Percentiles rank a stretch among this genome's conserved stretches.
These are phyloP conservation scores for Nasonia longicornis DNA, from an alignment of 1,140 invertebrate species.

Conservation along the genomic window DNA sequence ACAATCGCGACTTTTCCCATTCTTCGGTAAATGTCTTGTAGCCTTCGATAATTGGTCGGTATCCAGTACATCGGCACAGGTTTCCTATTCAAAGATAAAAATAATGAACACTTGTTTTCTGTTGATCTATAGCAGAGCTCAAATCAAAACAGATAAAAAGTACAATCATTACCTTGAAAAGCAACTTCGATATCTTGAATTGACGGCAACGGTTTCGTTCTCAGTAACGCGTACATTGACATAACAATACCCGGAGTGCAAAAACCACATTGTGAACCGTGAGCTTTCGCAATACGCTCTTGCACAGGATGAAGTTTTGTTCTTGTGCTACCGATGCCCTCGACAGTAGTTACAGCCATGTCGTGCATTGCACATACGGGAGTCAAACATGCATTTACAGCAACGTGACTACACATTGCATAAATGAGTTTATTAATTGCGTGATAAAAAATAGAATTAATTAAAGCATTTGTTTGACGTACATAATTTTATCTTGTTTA, in stretches of 20 bases:
- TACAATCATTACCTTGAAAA: slow-evolving; percentile 74
- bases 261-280: slow-evolving; percentile 92
- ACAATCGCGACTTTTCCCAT: slow-evolving; percentile 71
- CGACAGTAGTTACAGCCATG: slow-evolving; percentile 87
- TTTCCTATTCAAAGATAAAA: slow-evolving; percentile 73
- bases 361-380: slow-evolving; percentile 88
- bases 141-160: background rate
- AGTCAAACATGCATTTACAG: slow-evolving; percentile 90
- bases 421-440: slow-evolving; percentile 8
- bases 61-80: slow-evolving; percentile 91
- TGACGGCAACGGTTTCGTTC: slow-evolving; percentile 74
- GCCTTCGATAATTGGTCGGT: slow-evolving; percentile 89
- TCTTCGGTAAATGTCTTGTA: slow-evolving; percentile 84
- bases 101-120: background rate
- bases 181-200: slow-evolving; percentile 84
- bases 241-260: slow-evolving; percentile 95
- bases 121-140: background rate
- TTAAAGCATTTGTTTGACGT: slow-evolving; percentile 62
- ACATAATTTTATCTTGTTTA: slow-evolving; percentile 72
- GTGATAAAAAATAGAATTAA: slow-evolving; percentile 54
- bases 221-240: slow-evolving; percentile 90
- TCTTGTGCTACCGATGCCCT: slow-evolving; percentile 84
- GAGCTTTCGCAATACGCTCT: slow-evolving; percentile 86
- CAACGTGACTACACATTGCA: slow-evolving; percentile 78
- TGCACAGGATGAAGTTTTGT: slow-evolving; percentile 85